Base-by-base conservation (phyloP, 2,888 invertebrate genomes). In the Macrophya annulata region DNA sequence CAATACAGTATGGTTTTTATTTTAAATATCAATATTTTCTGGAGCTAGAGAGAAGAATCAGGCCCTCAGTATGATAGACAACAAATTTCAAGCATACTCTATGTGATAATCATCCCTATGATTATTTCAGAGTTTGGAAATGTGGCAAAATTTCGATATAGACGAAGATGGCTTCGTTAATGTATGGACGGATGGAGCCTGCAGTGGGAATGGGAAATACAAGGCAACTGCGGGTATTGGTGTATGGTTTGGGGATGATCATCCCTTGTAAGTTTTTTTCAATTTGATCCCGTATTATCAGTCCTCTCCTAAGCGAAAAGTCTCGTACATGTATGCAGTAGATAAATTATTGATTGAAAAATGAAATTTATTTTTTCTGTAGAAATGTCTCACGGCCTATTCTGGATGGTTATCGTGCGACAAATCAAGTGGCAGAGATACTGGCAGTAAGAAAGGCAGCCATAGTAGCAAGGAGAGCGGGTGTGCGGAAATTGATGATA, bases 341-440 rank as follows among this genome's bases (percentile, higher is more conserved):
- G 51, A 10, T n/a, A 55, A 21, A 21, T 1, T 59, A n/a, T 21
- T 59, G 0, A 6, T n/a, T n/a, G 59, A 4, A 5, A n/a, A 59
- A 40, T 68, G 8, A n/a, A 2, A 59, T 86, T 85, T 86, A 86
- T 88, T 72, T 88, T 72, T 89, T 90, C 0, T 91, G 92, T 94
- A 95, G 96, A 87, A 99, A 99, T 94, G 93, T 96, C 6, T 96
- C 97, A n/a, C 96, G 96, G 90, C 97, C 97, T 2, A 97, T 98
- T 0, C 92, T 94, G 3, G 98, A 98, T 5, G 81, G 81, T 45
- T 65, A 12, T 15, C 94, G 97, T 85, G 96, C 97, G 8, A 99
- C 99, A 0, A 99, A 99, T 92, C 99, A 99, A 93, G 96, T 97
- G 89, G 99, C 99, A 10, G 99, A 99, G 94, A 99, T 99, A 87